Evolutionary conservation across 2,888 invertebrate species (phyloP).

Genomic region (Pelosia muscerda): DNA sequence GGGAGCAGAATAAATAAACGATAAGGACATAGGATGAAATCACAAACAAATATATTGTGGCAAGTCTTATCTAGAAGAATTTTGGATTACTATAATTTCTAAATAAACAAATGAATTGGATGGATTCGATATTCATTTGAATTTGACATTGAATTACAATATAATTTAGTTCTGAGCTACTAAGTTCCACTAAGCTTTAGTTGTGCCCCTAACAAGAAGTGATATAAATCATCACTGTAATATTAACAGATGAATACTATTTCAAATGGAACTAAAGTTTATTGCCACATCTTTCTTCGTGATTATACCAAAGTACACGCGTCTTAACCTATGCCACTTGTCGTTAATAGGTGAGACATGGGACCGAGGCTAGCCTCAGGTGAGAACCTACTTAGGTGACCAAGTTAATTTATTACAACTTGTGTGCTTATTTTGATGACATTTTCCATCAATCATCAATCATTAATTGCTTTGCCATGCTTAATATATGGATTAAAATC

Average conservation of each 20-base stretch:
- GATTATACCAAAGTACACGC: conserved; percentile 45
- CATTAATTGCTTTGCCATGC: too few species aligned
- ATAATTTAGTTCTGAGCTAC: not conserved
- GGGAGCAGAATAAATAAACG: not conserved
- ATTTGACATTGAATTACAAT: not conserved
- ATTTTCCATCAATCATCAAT: too few species aligned
- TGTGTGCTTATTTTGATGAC: not conserved
- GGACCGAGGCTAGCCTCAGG: conserved; percentile 29
- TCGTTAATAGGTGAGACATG: conserved; percentile 47
- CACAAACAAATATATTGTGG: not conserved
- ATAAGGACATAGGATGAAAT: not conserved
- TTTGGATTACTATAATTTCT: too few species aligned
- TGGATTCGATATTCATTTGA: too few species aligned
- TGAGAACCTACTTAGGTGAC: conserved; percentile 24
- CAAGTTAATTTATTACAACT: conserved; percentile 38
- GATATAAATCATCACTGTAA: conserved; percentile 15
- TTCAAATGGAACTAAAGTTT: conserved; percentile 24
- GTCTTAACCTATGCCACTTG: conserved; percentile 45
- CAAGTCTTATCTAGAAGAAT: too few species aligned
- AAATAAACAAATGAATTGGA: too few species aligned
- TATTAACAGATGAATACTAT: conserved; percentile 33
- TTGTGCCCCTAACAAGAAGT: not conserved
- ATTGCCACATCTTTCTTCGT: conserved; percentile 38
- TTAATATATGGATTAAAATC: too few species aligned
- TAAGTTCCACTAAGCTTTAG: not conserved